phyloP scores from a whole-genome alignment of 2,113 vertebrate species.

The Raphicerus campestris region DNA sequence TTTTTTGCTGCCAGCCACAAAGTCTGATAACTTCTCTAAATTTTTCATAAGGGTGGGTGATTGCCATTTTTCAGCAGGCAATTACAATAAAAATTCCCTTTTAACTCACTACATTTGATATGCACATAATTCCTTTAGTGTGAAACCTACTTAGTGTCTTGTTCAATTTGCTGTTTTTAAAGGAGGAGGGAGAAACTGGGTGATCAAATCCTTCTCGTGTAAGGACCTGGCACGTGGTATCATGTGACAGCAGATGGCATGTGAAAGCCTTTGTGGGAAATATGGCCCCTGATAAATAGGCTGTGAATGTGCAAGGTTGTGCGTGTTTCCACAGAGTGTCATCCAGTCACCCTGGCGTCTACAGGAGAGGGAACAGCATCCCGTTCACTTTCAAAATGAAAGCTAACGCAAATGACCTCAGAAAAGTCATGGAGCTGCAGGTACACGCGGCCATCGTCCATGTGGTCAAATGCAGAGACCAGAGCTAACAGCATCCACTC shows the following conservation, averaged over 20 bases:
- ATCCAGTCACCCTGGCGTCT: constrained; percentile 44
- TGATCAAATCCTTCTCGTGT: constrained; percentile 53
- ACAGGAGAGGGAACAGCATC: constrained; percentile 26
- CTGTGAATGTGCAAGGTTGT: constrained; percentile 38
- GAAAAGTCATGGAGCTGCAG: constrained; percentile 28
- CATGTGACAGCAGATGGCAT: constrained; percentile 64
- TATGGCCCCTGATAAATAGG: constrained; percentile 37
- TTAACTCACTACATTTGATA: constrained; percentile 49
- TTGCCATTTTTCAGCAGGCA: constrained; percentile 38
- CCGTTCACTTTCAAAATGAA: neutral
- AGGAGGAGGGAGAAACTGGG: constrained; percentile 47
- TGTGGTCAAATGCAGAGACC: neutral
- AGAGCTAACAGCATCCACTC: neutral
- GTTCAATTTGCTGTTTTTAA: constrained; percentile 59
- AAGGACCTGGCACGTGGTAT: constrained; percentile 45
- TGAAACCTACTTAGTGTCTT: constrained; percentile 53
- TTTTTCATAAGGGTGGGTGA: constrained; percentile 6
- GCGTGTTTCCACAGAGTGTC: constrained; percentile 23
- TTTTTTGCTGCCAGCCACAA: constrained; percentile 8
- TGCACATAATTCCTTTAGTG: constrained; percentile 47
- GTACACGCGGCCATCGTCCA: neutral
- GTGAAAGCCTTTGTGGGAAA: constrained; percentile 69
- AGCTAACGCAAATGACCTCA: neutral
- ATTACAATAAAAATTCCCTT: constrained; percentile 48
- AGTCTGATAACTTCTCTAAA: constrained; percentile 54